Conservation (phyloP, 2,888 invertebrate species). For the Ceratothoa steindachneri region DNA sequence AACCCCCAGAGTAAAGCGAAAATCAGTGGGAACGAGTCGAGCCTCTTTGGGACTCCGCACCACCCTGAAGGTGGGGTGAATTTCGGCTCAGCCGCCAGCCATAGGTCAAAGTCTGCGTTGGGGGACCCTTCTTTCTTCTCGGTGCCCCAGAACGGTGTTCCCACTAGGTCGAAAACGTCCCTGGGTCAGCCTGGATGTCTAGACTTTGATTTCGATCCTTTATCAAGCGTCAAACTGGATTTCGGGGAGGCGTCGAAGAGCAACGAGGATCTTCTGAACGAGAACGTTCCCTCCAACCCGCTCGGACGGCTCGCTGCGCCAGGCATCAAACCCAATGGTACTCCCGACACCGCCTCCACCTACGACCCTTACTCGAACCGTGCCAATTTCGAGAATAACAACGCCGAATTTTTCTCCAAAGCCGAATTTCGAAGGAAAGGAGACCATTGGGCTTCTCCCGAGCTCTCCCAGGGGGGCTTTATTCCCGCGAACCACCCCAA, state of each 20-base stretch:
- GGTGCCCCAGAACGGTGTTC: constrained; percentile 24
- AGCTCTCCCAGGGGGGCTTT: not conserved
- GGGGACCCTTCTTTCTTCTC: constrained; percentile 29
- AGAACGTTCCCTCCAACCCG: constrained; percentile 28
- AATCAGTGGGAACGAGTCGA: not conserved
- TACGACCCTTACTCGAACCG: too few species aligned
- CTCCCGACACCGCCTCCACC: too few species aligned
- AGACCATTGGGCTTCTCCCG: not conserved
- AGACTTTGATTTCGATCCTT: constrained; percentile 39
- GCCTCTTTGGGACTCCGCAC: too few species aligned
- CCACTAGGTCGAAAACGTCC: constrained; percentile 40
- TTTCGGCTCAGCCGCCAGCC: constrained; percentile 11
- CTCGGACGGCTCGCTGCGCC: not conserved
- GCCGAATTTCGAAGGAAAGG: too few species aligned
- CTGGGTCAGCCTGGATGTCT: constrained; percentile 29
- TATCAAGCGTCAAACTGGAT: constrained; percentile 23
- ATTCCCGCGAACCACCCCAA: not conserved
- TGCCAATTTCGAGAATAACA: too few species aligned
- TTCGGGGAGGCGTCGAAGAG: constrained; percentile 34
- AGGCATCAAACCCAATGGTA: too few species aligned
- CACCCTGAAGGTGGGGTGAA: not conserved
- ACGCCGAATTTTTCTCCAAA: too few species aligned
- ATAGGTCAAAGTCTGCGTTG: constrained; percentile 42
- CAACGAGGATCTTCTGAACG: constrained; percentile 46
- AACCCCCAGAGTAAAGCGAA: not conserved